These are phyloP conservation scores for Urosaurus nigricauda DNA, from an alignment of 2,797 vertebrate species.

Conservation along the genomic window DNA sequence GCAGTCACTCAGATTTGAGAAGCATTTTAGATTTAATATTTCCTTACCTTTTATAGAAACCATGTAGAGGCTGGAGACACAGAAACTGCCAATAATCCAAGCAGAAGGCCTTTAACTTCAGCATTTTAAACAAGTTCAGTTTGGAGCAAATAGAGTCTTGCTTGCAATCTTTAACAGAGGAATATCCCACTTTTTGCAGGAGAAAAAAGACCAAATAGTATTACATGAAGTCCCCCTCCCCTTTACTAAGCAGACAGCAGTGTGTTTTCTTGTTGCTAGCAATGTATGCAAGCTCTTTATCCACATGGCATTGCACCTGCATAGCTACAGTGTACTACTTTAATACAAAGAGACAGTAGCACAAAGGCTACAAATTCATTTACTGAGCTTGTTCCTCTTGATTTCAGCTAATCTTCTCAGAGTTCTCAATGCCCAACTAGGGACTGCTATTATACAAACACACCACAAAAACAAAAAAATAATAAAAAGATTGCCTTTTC, in stretches of 20 bases:
- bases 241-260: conserved; percentile 33
- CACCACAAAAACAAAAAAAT: conserved; percentile 41
- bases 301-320: conserved; percentile 76
- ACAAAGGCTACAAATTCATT: conserved; percentile 73
- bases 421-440: neutral
- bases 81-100: conserved; percentile 98
- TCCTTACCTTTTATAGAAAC: conserved; percentile 94
- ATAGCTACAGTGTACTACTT: conserved; percentile 51
- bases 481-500: conserved; percentile 34
- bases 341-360: conserved; percentile 72
- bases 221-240: conserved; percentile 27
- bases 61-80: conserved; percentile 92
- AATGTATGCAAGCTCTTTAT: conserved; percentile 9
- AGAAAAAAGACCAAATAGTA: conserved; percentile 20
- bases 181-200: conserved; percentile 18
- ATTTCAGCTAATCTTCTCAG: conserved; percentile 21
- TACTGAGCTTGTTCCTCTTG: conserved; percentile 53
- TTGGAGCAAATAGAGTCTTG: conserved; percentile 34
- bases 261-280: conserved; percentile 31
- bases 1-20: conserved; percentile 39
- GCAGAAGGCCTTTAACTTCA: conserved; percentile 96
- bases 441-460: conserved; percentile 37
- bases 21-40: conserved; percentile 50
- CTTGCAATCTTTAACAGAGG: neutral
- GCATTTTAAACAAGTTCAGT: conserved; percentile 81